A percentile compares a stretch with the other conserved stretches of the same genome.
phyloP scores from a whole-genome alignment of 2,797 vertebrate genomes.

The Myotis vivesi region DNA sequence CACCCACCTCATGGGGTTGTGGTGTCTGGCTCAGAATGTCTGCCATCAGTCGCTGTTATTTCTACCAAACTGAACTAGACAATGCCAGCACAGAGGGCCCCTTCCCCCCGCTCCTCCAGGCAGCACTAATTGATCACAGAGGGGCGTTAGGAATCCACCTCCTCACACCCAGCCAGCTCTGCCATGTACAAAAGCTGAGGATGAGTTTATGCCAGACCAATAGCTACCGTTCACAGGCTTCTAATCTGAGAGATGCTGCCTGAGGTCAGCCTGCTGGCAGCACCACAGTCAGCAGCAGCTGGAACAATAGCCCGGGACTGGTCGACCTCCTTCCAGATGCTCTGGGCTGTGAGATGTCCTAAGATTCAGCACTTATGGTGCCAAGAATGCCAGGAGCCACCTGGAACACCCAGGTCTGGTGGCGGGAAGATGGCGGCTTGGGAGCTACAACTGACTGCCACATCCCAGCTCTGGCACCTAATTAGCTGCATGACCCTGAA shows the following conservation, averaged over 20 bases:
- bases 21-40: neutral
- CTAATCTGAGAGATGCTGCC: neutral
- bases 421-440: neutral
- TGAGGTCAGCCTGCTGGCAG: neutral
- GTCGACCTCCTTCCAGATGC: constrained; percentile 49
- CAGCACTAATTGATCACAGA: neutral
- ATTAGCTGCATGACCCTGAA: neutral
- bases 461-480: neutral
- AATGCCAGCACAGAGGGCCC: neutral
- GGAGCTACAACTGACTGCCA: neutral
- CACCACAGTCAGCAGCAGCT: neutral
- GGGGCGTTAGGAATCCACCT: no score
- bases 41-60: neutral
- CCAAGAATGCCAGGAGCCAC: neutral
- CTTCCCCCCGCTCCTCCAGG: neutral
- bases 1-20: neutral
- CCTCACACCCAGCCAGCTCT: neutral
- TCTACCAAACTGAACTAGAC: neutral
- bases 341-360: neutral
- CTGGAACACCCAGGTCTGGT: neutral
- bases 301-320: neutral
- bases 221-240: neutral
- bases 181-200: neutral
- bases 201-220: neutral
- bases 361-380: neutral